A percentile compares a stretch with the other conserved stretches of the same genome.
These are phyloP conservation scores for Burhinus bistriatus DNA, from an alignment of 2,113 vertebrate species.

Conservation along the genomic window DNA sequence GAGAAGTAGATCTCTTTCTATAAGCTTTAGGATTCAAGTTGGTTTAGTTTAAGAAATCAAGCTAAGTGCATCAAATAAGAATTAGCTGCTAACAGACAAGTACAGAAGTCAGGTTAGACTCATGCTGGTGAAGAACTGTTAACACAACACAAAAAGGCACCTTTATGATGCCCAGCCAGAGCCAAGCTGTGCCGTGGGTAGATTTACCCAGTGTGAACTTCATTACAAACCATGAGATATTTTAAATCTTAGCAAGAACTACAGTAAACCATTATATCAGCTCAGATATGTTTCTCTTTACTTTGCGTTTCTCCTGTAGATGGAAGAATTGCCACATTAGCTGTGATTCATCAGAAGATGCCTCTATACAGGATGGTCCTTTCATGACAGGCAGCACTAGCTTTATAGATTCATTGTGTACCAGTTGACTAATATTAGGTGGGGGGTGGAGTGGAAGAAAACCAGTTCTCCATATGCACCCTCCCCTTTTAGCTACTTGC, in stretches of 20 bases:
- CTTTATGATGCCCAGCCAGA: background rate
- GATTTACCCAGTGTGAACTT: background rate
- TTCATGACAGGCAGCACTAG: background rate
- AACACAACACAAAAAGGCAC: background rate
- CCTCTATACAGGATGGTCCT: background rate
- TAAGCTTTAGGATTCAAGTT: background rate
- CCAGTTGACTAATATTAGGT: background rate
- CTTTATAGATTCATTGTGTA: background rate
- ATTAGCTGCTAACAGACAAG: background rate
- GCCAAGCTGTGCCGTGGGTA: background rate
- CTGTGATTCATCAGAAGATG: background rate
- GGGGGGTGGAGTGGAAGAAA: background rate
- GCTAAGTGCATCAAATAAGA: background rate
- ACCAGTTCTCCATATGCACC: background rate
- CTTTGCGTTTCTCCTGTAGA: background rate
- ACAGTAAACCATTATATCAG: background rate
- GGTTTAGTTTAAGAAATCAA: background rate
- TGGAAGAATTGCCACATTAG: background rate
- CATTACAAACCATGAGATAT: background rate
- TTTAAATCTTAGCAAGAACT: background rate
- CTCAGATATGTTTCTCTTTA: background rate
- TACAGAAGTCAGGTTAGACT: background rate
- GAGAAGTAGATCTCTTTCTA: background rate
- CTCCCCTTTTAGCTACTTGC: background rate
- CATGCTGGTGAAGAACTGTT: accelerated